Evolutionary conservation across 2,113 vertebrate species (phyloP).

Genomic region (Cervus canadensis): DNA sequence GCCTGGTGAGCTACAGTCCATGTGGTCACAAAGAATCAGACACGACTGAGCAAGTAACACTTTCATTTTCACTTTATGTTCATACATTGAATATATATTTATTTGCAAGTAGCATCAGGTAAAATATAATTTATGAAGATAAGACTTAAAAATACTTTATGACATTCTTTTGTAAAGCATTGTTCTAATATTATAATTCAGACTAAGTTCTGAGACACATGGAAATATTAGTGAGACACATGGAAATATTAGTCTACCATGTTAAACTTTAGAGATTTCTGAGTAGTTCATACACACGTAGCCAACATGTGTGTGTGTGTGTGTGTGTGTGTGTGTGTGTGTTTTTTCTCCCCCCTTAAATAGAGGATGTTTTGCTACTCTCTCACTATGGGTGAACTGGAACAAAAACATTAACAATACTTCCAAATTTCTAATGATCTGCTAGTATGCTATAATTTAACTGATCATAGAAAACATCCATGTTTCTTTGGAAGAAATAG

Average conservation of each 20-base stretch:
- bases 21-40: neutral
- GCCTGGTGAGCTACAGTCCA: neutral
- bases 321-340: neutral
- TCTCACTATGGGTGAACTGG: neutral
- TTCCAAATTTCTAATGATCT: neutral
- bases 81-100: neutral
- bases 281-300: neutral
- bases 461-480: neutral
- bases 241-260: neutral
- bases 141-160: neutral
- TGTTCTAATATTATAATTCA: neutral
- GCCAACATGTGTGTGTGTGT: neutral
- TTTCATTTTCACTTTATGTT: neutral
- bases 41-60: neutral
- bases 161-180: neutral
- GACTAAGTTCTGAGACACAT: neutral
- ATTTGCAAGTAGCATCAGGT: neutral
- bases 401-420: neutral
- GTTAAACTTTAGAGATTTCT: neutral
- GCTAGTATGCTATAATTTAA: neutral
- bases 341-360: neutral
- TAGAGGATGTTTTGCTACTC: neutral
- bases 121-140: neutral
- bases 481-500: neutral
- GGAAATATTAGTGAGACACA: neutral